Percentiles rank a stretch among this genome's conserved stretches.
Evolutionary conservation across 2,113 vertebrate genomes (phyloP).

Genomic region (Chamaea fasciata): DNA sequence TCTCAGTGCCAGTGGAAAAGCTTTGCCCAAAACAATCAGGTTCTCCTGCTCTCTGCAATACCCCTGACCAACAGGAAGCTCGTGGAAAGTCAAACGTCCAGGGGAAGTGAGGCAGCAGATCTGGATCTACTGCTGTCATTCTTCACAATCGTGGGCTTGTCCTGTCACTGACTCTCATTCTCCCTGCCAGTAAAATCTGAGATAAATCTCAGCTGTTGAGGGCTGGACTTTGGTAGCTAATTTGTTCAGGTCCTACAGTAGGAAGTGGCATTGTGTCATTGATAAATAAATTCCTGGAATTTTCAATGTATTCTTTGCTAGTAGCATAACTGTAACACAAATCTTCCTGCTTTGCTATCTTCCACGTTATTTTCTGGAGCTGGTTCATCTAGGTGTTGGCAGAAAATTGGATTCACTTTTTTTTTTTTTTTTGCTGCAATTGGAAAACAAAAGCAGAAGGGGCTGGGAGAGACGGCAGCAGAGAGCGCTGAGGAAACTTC

Average conservation of each 20-base stretch:
- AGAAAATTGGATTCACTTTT: not conserved
- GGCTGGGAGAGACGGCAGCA: not conserved
- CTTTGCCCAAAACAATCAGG: not conserved
- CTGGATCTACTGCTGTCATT: not conserved
- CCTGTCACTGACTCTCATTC: not conserved
- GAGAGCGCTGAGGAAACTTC: conserved; percentile 29
- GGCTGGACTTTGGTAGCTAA: not conserved
- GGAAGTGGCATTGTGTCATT: not conserved
- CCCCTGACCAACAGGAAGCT: not conserved
- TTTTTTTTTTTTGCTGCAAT: not conserved
- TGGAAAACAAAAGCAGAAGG: conserved; percentile 35
- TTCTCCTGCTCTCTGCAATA: not conserved
- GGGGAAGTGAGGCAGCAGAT: not conserved
- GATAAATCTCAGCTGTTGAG: conserved; percentile 22
- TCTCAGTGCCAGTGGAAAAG: not conserved
- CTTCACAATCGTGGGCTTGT: not conserved
- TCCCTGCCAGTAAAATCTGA: not conserved
- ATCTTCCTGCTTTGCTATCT: not conserved
- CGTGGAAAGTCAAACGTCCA: not conserved
- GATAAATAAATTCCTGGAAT: not conserved
- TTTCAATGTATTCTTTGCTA: not conserved
- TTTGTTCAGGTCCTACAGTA: not conserved
- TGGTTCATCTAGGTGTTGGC: not conserved
- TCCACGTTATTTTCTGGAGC: not conserved
- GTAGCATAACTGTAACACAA: not conserved